Conservation (phyloP, 2,113 vertebrate species). For the Sinocyclocheilus anshuiensis region DNA sequence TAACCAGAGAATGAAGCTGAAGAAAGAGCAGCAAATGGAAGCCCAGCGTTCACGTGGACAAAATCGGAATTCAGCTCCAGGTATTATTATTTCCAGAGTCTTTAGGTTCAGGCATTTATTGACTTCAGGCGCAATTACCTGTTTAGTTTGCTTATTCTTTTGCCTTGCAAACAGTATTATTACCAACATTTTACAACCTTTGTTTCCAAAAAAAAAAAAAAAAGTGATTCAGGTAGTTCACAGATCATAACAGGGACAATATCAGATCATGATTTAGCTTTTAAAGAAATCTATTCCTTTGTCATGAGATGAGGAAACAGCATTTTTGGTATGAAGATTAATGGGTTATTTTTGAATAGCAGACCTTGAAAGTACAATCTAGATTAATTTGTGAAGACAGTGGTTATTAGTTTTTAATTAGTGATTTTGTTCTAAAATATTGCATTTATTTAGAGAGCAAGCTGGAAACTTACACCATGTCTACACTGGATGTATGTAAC, state of each 20-base stretch:
- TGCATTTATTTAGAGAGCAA: too few species aligned
- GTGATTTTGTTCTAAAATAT: too few species aligned
- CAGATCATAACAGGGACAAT: not conserved
- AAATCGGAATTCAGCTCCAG: constrained; percentile 65
- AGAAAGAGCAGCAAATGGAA: constrained; percentile 67
- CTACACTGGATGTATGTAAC: too few species aligned
- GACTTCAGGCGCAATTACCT: not conserved
- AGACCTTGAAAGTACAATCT: not conserved
- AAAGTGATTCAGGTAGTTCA: not conserved
- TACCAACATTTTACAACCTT: not conserved
- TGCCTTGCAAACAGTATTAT: not conserved
- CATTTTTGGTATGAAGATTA: not conserved
- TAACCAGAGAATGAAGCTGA: constrained; percentile 69
- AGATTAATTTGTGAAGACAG: not conserved
- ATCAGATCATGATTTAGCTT: not conserved
- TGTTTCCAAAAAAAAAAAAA: not conserved
- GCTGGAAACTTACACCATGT: too few species aligned
- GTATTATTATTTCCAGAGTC: constrained; percentile 62
- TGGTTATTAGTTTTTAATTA: too few species aligned
- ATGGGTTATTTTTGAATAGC: not conserved
- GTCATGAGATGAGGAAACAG: not conserved
- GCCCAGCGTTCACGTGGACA: constrained; percentile 60
- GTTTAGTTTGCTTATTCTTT: not conserved
- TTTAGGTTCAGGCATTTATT: not conserved
- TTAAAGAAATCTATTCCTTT: not conserved